Conservation (phyloP, 37 sponge, comb jelly and placozoan genomes). For the Ephydatia muelleri region DNA sequence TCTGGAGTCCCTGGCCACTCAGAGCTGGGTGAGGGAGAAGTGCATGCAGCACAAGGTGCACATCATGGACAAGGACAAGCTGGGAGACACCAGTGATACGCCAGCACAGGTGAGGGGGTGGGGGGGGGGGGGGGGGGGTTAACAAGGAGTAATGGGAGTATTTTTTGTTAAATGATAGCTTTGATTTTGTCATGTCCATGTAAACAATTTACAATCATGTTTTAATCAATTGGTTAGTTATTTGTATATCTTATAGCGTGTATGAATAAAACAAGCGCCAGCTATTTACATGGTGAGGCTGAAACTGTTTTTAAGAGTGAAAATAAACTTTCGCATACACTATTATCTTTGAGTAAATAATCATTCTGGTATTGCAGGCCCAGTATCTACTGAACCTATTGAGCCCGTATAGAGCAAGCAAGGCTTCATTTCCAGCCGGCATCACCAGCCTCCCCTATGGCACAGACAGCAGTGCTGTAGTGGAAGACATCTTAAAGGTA, state of each 20-base stretch:
- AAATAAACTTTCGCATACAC: too few species aligned
- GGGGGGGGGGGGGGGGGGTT: constrained; percentile 2
- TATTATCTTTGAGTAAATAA: too few species aligned
- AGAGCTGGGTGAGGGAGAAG: constrained; percentile 84
- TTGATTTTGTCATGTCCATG: too few species aligned
- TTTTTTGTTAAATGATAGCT: background rate
- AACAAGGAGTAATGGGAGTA: background rate
- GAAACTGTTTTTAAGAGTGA: too few species aligned
- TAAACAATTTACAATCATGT: background rate
- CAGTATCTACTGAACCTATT: constrained; percentile 66
- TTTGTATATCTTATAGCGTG: background rate
- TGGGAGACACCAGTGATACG: constrained; percentile 64
- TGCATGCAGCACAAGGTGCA: constrained; percentile 48
- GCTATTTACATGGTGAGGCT: too few species aligned
- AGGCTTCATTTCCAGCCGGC: background rate
- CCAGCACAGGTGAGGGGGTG: constrained; percentile 35
- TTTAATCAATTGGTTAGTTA: background rate
- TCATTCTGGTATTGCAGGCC: too few species aligned
- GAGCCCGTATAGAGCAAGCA: constrained; percentile 39
- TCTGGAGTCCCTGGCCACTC: constrained; percentile 69
- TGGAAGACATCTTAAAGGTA: constrained; percentile 55
- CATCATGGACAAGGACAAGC: constrained; percentile 66
- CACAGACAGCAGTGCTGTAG: constrained; percentile 17
- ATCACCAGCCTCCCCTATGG: background rate
- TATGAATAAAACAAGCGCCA: too few species aligned